These are phyloP conservation scores for Erythrocercus mccallii DNA, from an alignment of 2,113 vertebrate species.

Conservation along the genomic window DNA sequence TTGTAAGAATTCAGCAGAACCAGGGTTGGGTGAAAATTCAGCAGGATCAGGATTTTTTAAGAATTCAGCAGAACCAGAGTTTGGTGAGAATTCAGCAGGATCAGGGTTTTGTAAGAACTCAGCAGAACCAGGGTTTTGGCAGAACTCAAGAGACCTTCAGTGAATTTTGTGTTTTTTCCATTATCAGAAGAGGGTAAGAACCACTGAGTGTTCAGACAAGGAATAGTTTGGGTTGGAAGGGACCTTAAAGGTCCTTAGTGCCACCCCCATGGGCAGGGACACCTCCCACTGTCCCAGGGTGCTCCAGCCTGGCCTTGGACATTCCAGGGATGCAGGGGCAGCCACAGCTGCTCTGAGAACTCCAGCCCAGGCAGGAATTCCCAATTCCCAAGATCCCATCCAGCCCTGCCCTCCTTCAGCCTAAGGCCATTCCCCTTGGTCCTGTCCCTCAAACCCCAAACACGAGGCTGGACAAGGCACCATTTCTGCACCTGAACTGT, in stretches of 20 bases:
- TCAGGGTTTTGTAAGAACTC: background rate
- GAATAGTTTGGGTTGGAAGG: background rate
- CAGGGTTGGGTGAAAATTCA: background rate
- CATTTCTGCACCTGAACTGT: background rate
- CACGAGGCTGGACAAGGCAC: rapidly evolving
- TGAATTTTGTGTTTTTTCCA: rapidly evolving
- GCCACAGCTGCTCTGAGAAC: background rate
- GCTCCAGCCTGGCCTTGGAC: background rate
- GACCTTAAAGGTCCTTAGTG: background rate
- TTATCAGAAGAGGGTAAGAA: background rate
- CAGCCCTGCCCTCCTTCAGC: background rate
- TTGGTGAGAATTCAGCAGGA: background rate
- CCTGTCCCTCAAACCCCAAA: background rate
- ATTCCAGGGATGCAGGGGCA: background rate
- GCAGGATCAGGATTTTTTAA: background rate
- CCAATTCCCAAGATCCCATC: background rate
- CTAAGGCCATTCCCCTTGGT: background rate
- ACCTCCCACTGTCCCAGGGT: rapidly evolving
- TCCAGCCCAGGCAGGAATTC: background rate
- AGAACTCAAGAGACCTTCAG: background rate
- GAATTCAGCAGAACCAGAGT: background rate
- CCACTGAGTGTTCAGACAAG: rapidly evolving
- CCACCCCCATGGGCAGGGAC: background rate
- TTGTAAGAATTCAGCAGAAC: background rate
- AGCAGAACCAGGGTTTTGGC: background rate